These are phyloP conservation scores for Andrena dorsata DNA, from an alignment of 2,888 invertebrate species.

Conservation along the genomic window DNA sequence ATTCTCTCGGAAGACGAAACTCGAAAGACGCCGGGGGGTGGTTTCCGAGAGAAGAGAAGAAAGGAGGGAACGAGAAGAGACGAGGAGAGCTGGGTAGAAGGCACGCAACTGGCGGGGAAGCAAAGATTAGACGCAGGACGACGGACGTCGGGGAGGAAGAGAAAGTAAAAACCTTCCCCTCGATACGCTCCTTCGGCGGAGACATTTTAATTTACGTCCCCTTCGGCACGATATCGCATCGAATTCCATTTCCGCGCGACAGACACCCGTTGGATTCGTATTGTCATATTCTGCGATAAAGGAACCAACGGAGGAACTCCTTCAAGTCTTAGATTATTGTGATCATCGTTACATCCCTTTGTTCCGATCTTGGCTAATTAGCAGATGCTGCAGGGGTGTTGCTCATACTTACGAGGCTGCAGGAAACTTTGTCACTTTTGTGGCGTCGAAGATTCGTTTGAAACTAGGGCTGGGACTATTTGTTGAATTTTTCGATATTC, in stretches of 20 bases:
- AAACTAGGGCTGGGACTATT: too few relatives aligned
- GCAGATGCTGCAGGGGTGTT: not conserved
- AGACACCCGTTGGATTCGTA: conserved; percentile 63
- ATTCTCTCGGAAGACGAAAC: conserved; percentile 64
- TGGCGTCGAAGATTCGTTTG: not conserved
- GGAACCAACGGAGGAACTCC: conserved; percentile 8
- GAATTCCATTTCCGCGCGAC: conserved; percentile 71
- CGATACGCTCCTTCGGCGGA: conserved; percentile 67
- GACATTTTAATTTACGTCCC: conserved; percentile 82
- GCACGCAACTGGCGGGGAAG: conserved; percentile 28
- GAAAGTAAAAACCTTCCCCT: conserved; percentile 56
- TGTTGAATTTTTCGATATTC: too few relatives aligned
- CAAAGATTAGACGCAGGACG: conserved; percentile 60
- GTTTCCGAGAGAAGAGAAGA: conserved; percentile 15
- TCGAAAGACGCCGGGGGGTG: conserved; percentile 19
- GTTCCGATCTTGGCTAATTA: conserved; percentile 27
- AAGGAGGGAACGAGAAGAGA: conserved; percentile 13
- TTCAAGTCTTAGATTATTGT: conserved; percentile 22
- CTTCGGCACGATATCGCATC: conserved; percentile 72
- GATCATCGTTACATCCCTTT: conserved; percentile 23
- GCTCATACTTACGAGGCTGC: not conserved
- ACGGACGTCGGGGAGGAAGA: conserved; percentile 43
- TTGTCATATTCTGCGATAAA: conserved; percentile 58
- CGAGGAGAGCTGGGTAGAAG: conserved; percentile 31
- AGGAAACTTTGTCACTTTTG: not conserved